These are phyloP conservation scores for Paedocypris sp. DNA, from an alignment of 2,113 vertebrate genomes.

Conservation along the genomic window DNA sequence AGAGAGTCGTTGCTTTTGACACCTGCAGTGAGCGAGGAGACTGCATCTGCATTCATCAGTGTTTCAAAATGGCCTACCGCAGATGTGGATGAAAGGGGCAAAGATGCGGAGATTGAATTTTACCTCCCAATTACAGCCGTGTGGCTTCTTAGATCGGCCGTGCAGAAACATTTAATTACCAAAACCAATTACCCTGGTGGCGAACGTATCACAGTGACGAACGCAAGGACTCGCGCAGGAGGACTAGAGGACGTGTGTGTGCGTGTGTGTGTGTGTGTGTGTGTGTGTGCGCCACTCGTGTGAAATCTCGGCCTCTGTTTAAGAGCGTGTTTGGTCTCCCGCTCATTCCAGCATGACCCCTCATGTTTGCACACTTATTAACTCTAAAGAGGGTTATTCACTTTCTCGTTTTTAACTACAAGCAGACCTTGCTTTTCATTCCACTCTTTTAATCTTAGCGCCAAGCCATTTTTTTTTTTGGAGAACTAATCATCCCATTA, in stretches of 20 bases:
- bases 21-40: background rate
- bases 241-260: constrained; percentile 19
- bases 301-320: constrained; percentile 26
- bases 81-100: background rate
- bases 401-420: background rate
- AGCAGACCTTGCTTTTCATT: background rate
- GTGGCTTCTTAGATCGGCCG: constrained; percentile 57
- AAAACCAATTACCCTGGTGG: constrained; percentile 62
- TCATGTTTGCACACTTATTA: constrained; percentile 9
- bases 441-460: background rate
- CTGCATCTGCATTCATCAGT: constrained; percentile 35
- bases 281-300: background rate
- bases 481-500: too few species aligned
- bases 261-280: constrained; percentile 30
- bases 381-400: constrained; percentile 27
- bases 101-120: constrained; percentile 52
- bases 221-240: constrained; percentile 36
- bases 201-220: constrained; percentile 58
- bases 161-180: constrained; percentile 68
- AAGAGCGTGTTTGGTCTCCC: background rate
- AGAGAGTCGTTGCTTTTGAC: constrained; percentile 3
- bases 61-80: constrained; percentile 26
- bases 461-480: too few species aligned
- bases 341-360: constrained; percentile 10
- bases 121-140: constrained; percentile 51